Evolutionary conservation across 1,140 invertebrate species (phyloP).

Genomic region (Brachionus koreanus): DNA sequence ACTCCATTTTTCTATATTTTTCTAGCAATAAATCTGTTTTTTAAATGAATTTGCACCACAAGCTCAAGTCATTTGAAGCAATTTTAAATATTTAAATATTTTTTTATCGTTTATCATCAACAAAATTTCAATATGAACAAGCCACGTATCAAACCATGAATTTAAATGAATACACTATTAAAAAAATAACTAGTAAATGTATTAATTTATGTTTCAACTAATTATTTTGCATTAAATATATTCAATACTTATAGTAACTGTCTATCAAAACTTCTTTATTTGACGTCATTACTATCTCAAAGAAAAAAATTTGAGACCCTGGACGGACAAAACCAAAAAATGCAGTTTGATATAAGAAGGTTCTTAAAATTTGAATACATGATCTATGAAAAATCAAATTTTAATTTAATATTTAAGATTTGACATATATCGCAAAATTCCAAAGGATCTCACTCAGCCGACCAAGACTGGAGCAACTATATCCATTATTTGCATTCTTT

Average conservation of each 20-base stretch:
- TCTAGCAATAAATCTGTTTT: no score
- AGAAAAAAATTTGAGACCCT: not conserved
- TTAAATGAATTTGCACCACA: no score
- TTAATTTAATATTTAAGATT: slow-evolving; percentile 53
- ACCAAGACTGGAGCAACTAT: slow-evolving; percentile 65
- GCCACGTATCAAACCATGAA: not conserved
- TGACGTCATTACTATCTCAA: not conserved
- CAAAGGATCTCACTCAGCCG: slow-evolving; percentile 66
- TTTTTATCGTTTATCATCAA: not conserved
- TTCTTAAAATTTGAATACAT: not conserved
- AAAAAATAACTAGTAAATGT: not conserved
- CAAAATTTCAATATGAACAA: not conserved
- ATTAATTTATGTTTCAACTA: not conserved
- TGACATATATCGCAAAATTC: slow-evolving; percentile 66
- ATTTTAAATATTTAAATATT: not conserved
- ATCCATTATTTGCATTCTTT: slow-evolving; percentile 62
- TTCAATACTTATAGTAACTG: not conserved
- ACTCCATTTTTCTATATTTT: no score
- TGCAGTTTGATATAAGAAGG: slow-evolving; percentile 45
- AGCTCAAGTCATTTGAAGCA: not conserved
- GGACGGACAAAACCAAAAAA: not conserved
- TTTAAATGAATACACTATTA: not conserved
- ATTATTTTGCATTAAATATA: not conserved
- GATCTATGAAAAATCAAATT: not conserved
- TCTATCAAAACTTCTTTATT: not conserved